Evolutionary conservation across 2,113 vertebrate species (phyloP).

Genomic region (Tachycineta bicolor): DNA sequence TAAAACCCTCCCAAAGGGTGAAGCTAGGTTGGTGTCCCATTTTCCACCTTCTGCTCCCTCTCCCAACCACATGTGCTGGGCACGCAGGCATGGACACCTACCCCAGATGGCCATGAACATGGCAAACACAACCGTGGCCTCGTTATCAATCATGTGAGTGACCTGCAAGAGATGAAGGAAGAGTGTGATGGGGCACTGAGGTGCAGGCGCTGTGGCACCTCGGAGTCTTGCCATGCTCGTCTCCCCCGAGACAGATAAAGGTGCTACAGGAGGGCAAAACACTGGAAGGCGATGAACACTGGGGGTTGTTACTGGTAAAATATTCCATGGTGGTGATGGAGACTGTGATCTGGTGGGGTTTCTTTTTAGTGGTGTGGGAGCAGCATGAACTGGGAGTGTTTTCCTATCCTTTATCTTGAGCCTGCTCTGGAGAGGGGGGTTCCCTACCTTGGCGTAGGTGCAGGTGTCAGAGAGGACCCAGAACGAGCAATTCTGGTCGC

Average conservation of each 20-base stretch:
- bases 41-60: not conserved
- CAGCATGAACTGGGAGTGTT: not conserved
- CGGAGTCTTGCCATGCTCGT: rapidly evolving
- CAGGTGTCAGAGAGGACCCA: slow-evolving; percentile 89
- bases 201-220: too few relatives aligned
- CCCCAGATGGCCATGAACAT: slow-evolving; percentile 96
- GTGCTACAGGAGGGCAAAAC: not conserved
- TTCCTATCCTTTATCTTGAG: not conserved
- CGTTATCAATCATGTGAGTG: slow-evolving; percentile 93
- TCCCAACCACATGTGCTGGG: rapidly evolving
- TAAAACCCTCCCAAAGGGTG: too few relatives aligned
- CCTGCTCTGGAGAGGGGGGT: not conserved
- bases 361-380: not conserved
- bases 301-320: not conserved
- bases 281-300: not conserved
- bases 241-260: rapidly evolving
- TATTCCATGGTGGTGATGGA: not conserved
- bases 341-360: not conserved
- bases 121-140: slow-evolving; percentile 89
- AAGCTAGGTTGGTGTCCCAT: not conserved
- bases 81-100: slow-evolving; percentile 60
- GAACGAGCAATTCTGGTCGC: slow-evolving; percentile 78
- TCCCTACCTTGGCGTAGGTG: slow-evolving; percentile 84
- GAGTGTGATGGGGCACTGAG: not conserved
- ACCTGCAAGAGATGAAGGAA: slow-evolving; percentile 71